Percentiles rank a stretch among this genome's conserved stretches.
Evolutionary conservation across 2,113 vertebrate species (phyloP).

Genomic region (Patagioenas fasciata): DNA sequence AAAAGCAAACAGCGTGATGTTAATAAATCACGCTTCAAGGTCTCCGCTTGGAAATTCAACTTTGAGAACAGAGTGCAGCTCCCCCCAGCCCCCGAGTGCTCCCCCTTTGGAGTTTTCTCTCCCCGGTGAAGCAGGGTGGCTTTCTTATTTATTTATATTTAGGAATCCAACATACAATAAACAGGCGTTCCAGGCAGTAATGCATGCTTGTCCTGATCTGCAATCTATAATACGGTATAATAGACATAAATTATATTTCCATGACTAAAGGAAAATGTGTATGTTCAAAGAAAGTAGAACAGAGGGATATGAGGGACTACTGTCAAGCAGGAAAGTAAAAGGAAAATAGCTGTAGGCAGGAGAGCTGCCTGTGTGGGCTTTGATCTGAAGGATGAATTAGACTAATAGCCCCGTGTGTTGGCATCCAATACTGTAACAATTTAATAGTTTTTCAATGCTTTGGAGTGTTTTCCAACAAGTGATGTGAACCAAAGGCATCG

Average conservation of each 20-base stretch:
- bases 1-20: constrained; percentile 66
- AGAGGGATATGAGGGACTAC: constrained; percentile 81
- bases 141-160: constrained; percentile 48
- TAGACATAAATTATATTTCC: constrained; percentile 89
- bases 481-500: constrained; percentile 58
- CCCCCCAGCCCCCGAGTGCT: neutral
- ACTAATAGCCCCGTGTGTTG: constrained; percentile 71
- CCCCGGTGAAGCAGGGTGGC: neutral
- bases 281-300: constrained; percentile 83
- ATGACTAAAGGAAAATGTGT: constrained; percentile 84
- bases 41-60: constrained; percentile 42
- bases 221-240: constrained; percentile 87
- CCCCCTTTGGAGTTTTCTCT: neutral
- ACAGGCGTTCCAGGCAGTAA: constrained; percentile 76
- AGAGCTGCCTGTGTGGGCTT: constrained; percentile 87
- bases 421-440: constrained; percentile 69
- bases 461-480: constrained; percentile 68
- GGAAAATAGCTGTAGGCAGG: constrained; percentile 87
- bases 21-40: constrained; percentile 75
- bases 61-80: neutral
- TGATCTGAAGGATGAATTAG: constrained; percentile 78
- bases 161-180: neutral
- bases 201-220: constrained; percentile 73
- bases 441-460: constrained; percentile 72
- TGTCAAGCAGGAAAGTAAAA: constrained; percentile 79